Evolutionary conservation across 2,888 invertebrate species (phyloP).

Genomic region (Lissocephala sabroskyi): DNA sequence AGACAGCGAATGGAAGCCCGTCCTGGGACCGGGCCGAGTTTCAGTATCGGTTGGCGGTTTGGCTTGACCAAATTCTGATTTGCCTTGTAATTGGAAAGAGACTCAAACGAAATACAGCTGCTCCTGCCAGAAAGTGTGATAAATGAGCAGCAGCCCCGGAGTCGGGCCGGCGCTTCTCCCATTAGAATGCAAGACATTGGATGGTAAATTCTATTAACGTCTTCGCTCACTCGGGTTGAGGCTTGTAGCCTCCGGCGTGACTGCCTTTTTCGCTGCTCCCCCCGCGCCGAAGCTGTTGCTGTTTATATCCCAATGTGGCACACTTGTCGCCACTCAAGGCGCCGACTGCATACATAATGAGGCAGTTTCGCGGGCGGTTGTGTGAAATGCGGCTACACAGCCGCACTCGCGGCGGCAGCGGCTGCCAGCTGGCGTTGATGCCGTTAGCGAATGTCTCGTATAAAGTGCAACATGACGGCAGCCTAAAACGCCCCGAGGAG

Average conservation of each 20-base stretch:
- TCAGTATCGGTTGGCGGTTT: no score
- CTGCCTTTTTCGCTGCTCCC: slow-evolving; percentile 7
- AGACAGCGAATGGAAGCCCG: no score
- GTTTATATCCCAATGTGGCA: slow-evolving; percentile 21
- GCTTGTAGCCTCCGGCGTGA: not conserved
- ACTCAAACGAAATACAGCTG: no score
- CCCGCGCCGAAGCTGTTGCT: no score
- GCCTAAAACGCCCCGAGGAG: slow-evolving; percentile 4
- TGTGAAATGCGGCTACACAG: slow-evolving; percentile 16
- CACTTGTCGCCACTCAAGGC: slow-evolving; percentile 62
- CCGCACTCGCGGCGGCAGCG: slow-evolving; percentile 3
- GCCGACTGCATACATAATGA: slow-evolving; percentile 58
- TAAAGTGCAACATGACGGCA: slow-evolving; percentile 13
- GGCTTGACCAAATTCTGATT: no score
- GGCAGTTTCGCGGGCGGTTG: slow-evolving; percentile 18
- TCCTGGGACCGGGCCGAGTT: no score
- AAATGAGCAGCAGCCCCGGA: not conserved
- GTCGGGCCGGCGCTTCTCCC: slow-evolving; percentile 10
- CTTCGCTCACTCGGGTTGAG: not conserved
- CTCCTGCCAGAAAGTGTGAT: no score
- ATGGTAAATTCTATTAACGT: slow-evolving; percentile 41
- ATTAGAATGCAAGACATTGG: slow-evolving; percentile 45
- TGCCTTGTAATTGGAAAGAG: no score
- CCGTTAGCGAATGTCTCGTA: slow-evolving; percentile 19
- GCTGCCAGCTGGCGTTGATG: slow-evolving; percentile 15